Conservation (phyloP, 2,113 vertebrate species). For the Lepus americanus region DNA sequence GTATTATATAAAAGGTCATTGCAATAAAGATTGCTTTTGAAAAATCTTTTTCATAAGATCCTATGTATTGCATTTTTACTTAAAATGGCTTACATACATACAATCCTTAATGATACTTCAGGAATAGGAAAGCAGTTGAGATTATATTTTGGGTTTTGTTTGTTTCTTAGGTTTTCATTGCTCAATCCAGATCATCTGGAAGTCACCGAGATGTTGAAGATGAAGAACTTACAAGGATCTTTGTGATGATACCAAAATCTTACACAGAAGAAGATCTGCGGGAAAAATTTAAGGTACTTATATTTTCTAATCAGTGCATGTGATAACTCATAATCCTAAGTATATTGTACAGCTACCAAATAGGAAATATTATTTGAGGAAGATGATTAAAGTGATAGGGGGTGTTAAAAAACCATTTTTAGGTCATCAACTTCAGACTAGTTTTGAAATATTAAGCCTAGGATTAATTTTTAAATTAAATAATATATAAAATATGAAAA, state of each 20-base stretch:
- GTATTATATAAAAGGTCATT: not conserved
- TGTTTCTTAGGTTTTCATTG: conserved; percentile 92
- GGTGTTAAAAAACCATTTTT: conserved; percentile 22
- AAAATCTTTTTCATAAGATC: not conserved
- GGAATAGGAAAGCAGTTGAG: not conserved
- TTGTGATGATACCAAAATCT: conserved; percentile 97
- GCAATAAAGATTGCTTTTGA: not conserved
- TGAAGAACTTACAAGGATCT: conserved; percentile 97
- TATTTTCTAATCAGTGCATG: not conserved
- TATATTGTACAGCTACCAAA: not conserved
- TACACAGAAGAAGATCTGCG: conserved; percentile 96
- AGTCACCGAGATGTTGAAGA: conserved; percentile 96
- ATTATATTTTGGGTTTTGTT: not conserved
- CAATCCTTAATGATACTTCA: not conserved
- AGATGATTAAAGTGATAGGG: not conserved
- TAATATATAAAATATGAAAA: not conserved
- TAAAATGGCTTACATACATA: not conserved
- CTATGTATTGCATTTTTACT: not conserved
- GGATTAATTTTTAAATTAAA: conserved; percentile 31
- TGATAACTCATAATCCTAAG: not conserved
- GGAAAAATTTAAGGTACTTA: conserved; percentile 94
- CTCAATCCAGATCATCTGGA: conserved; percentile 94
- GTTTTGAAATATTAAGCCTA: conserved; percentile 51
- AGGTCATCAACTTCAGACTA: conserved; percentile 18
- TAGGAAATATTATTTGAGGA: not conserved